Percentiles rank a stretch among this genome's conserved stretches.
These are phyloP conservation scores for Pandion haliaetus DNA, from an alignment of 2,113 vertebrate species.

Conservation along the genomic window DNA sequence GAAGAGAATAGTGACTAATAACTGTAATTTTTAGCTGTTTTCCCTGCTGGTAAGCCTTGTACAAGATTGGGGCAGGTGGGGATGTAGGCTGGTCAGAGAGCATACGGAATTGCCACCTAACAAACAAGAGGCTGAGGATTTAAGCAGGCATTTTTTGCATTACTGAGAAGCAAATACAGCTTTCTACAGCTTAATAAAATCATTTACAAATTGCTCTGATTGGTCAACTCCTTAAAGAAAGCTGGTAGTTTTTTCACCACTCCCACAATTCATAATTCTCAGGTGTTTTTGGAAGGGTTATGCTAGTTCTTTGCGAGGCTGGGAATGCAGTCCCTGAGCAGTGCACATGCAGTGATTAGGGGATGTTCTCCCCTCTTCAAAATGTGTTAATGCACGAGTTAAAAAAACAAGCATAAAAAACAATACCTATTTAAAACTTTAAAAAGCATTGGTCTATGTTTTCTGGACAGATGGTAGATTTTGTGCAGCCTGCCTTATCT, in stretches of 20 bases:
- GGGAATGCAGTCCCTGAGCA: neutral
- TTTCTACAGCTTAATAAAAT: neutral
- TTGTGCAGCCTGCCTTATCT: neutral
- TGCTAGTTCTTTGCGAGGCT: neutral
- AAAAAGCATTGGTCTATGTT: neutral
- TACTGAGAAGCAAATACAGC: neutral
- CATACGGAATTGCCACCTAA: neutral
- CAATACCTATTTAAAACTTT: neutral
- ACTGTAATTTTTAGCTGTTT: neutral
- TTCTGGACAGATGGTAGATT: neutral
- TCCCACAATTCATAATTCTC: neutral
- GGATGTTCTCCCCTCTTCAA: neutral
- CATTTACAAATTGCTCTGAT: neutral
- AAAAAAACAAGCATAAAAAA: neutral
- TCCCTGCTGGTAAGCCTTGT: neutral
- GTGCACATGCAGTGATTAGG: fast-evolving
- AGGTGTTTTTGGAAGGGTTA: neutral
- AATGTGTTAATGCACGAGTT: neutral
- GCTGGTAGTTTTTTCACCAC: neutral
- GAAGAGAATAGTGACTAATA: conserved; percentile 29
- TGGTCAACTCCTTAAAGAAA: neutral
- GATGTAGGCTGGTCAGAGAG: neutral
- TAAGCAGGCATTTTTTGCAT: neutral
- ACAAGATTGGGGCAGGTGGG: neutral
- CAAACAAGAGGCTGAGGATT: neutral